These are phyloP conservation scores for Choristoneura rosaceana DNA, from an alignment of 2,888 invertebrate genomes.

Conservation along the genomic window DNA sequence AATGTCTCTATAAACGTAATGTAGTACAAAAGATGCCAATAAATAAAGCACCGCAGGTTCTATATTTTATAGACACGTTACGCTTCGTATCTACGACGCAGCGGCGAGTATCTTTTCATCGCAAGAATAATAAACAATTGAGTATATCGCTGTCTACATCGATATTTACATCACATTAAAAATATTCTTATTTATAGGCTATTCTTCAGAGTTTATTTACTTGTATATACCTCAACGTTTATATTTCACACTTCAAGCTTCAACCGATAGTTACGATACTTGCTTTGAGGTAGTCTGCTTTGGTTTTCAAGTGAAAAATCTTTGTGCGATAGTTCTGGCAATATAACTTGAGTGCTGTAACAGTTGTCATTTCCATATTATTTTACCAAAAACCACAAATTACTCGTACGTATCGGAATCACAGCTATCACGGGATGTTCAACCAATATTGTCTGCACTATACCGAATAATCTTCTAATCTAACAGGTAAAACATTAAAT, in stretches of 20 bases:
- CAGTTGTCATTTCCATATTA: too few species aligned
- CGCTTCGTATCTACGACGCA: background rate
- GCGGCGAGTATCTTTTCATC: constrained; percentile 11
- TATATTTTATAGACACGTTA: constrained; percentile 24
- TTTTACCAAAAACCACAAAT: too few species aligned
- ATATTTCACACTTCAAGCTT: background rate
- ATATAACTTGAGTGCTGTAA: too few species aligned
- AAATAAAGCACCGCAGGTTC: constrained; percentile 22
- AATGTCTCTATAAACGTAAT: constrained; percentile 68
- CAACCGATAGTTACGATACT: too few species aligned
- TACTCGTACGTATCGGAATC: too few species aligned
- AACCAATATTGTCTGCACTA: background rate
- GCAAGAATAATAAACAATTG: background rate
- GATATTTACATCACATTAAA: background rate
- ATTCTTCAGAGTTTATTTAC: too few species aligned
- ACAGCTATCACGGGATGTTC: too few species aligned
- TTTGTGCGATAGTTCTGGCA: too few species aligned
- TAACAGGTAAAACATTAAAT: background rate
- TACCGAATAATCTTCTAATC: background rate
- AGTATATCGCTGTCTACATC: background rate
- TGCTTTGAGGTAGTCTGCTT: too few species aligned
- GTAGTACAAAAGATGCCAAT: constrained; percentile 46
- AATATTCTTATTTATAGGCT: background rate
- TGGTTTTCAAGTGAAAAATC: too few species aligned
- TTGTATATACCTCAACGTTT: background rate